Evolutionary conservation across 2,888 invertebrate species (phyloP), one percentile per base, ranked within the genome.

Genomic region (Ophion costatus): DNA sequence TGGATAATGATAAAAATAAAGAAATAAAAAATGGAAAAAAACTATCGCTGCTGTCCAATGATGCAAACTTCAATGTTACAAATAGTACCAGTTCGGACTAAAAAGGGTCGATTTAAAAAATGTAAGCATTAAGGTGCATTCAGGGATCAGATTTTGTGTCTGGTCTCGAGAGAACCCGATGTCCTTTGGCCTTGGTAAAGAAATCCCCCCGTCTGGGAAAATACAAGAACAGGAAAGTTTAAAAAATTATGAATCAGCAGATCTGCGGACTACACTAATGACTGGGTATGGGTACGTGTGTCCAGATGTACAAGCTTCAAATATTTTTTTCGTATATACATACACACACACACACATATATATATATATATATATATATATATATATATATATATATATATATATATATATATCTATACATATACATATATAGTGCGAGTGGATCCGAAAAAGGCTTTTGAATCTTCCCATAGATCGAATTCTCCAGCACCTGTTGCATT

Each of bases 401-500:
- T 29, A 29, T 29, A 29, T 29, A 29, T 29, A 29, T 29, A n/a
- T 20, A 51, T n/a, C 24, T 51, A 17, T n/a, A 29, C n/a, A 74
- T 51, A 70, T 10, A 81, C 17, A 20, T 10, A 75, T 20, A 20
- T 17, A 14, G 42, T 9, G 73, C 24, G 29, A 74, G 38, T 56
- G 70, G 64, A 66, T 22, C 24, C 9, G 66, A 61, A 67, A 59
- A 75, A 83, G 74, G 63, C 38, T 79, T 71, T 70, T 17, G 42
- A 74, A 67, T 33, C 56, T 76, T 64, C 10, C 56, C 57, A 66
- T 63, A 66, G 45, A 74, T n/a, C 67, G 42, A 56, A 74, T 59
- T 64, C 66, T 73, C 42, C 71, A 24, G 61, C 79, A 80, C 76
- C 83, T 75, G 83, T 83, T 80, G 66, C 67, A 11, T 38, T 56